Evolutionary conservation across 2,888 invertebrate species (phyloP).

Genomic region (Allophyes oxyacanthae): DNA sequence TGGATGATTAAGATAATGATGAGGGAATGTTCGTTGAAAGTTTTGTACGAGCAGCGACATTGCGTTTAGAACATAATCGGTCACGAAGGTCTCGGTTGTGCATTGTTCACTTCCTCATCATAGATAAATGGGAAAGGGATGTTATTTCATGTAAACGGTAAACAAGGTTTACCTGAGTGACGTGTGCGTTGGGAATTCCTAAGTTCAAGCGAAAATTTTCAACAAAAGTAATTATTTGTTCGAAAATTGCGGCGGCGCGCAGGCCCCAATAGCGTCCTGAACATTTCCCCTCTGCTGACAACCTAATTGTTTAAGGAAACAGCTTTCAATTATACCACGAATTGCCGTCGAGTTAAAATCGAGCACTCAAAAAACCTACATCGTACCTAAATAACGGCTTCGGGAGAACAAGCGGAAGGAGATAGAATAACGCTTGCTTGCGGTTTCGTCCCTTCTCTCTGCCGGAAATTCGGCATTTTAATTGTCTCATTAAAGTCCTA

Average conservation of each 20-base stretch:
- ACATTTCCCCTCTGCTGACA: slow-evolving; percentile 66
- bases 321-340: slow-evolving; percentile 73
- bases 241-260: slow-evolving; percentile 65
- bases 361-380: slow-evolving; percentile 62
- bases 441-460: slow-evolving; percentile 65
- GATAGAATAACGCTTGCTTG: slow-evolving; percentile 65
- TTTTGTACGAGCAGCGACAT: slow-evolving; percentile 23
- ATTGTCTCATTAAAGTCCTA: slow-evolving; percentile 73
- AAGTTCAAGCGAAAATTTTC: slow-evolving; percentile 62
- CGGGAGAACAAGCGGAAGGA: slow-evolving; percentile 57
- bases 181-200: slow-evolving; percentile 63
- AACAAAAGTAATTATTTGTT: slow-evolving; percentile 77
- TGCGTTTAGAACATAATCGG: slow-evolving; percentile 35
- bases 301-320: slow-evolving; percentile 77
- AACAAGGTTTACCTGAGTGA: slow-evolving; percentile 59
- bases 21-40: slow-evolving; percentile 25
- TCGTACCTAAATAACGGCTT: slow-evolving; percentile 64
- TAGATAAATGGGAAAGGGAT: slow-evolving; percentile 43
- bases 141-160: slow-evolving; percentile 53
- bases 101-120: slow-evolving; percentile 28
- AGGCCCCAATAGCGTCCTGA: slow-evolving; percentile 48
- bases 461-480: slow-evolving; percentile 69
- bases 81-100: slow-evolving; percentile 33
- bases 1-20: slow-evolving; percentile 24
- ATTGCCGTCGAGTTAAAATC: slow-evolving; percentile 63